Evolutionary conservation across 1,140 invertebrate genomes (phyloP).

Genomic region (Ectropis grisescens): DNA sequence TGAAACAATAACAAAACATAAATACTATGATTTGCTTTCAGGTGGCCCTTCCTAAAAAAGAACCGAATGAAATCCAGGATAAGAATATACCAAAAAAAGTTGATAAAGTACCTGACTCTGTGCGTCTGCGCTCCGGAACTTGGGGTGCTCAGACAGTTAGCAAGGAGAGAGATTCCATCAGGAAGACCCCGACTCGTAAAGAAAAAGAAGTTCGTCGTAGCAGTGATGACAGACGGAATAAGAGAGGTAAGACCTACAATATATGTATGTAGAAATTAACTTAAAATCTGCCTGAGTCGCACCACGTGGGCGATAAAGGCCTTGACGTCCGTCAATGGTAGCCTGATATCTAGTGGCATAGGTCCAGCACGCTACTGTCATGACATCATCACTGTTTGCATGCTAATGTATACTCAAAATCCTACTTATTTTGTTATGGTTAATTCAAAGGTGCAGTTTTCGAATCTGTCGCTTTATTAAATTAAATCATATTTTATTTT

Average conservation of each 20-base stretch:
- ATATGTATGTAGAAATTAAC: neutral
- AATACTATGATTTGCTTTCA: constrained; percentile 5
- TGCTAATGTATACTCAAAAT: no score
- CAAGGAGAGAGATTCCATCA: constrained; percentile 40
- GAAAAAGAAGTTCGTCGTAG: constrained; percentile 40
- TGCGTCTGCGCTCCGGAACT: constrained; percentile 66
- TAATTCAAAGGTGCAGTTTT: no score
- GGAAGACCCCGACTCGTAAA: constrained; percentile 22
- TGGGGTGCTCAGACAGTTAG: constrained; percentile 72
- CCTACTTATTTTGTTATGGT: no score
- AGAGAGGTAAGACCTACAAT: constrained; percentile 32
- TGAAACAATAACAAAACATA: no score
- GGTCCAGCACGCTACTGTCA: neutral
- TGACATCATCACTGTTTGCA: constrained; percentile 1
- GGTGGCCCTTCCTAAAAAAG: constrained; percentile 5
- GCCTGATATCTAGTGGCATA: neutral
- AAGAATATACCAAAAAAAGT: constrained; percentile 5
- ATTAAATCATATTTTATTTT: no score
- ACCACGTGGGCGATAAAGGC: no score
- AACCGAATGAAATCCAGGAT: neutral
- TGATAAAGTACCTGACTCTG: constrained; percentile 17
- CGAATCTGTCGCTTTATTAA: no score
- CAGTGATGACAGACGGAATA: constrained; percentile 52
- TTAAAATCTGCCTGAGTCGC: no score
- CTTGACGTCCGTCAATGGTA: neutral